Percentiles rank a stretch among this genome's conserved stretches.
Conservation (phyloP, 2,888 invertebrate genomes). For the Lasiommata megera region DNA sequence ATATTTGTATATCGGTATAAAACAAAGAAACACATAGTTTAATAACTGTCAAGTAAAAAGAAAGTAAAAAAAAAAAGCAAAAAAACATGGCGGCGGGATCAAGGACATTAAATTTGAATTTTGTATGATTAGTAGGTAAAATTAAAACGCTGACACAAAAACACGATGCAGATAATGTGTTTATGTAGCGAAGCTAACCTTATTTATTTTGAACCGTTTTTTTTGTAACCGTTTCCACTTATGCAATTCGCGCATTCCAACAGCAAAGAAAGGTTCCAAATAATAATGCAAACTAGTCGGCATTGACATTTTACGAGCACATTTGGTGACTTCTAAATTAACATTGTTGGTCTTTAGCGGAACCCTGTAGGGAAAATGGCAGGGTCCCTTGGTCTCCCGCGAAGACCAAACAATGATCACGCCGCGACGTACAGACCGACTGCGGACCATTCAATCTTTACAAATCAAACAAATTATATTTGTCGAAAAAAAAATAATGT, state of each 20-base stretch:
- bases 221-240: not conserved
- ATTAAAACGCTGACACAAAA: too few species aligned
- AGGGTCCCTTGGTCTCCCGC: conserved; percentile 73
- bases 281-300: conserved; percentile 53
- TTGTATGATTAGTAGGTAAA: too few species aligned
- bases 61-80: too few species aligned
- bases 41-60: too few species aligned
- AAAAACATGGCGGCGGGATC: too few species aligned
- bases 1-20: too few species aligned
- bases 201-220: not conserved
- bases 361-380: conserved; percentile 74
- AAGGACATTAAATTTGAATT: too few species aligned
- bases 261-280: conserved; percentile 37
- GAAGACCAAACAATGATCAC: conserved; percentile 63
- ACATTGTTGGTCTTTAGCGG: conserved; percentile 72
- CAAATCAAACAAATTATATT: conserved; percentile 80
- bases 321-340: conserved; percentile 67
- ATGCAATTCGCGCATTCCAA: conserved; percentile 3
- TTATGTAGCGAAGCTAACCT: not conserved
- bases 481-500: conserved; percentile 63
- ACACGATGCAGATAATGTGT: too few species aligned
- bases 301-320: conserved; percentile 59
- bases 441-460: conserved; percentile 65
- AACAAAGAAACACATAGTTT: too few species aligned
- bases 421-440: conserved; percentile 55